A percentile compares a stretch with the other conserved stretches of the same genome.
These are phyloP conservation scores for Bombus affinis DNA, from an alignment of 1,140 invertebrate species.

Conservation along the genomic window DNA sequence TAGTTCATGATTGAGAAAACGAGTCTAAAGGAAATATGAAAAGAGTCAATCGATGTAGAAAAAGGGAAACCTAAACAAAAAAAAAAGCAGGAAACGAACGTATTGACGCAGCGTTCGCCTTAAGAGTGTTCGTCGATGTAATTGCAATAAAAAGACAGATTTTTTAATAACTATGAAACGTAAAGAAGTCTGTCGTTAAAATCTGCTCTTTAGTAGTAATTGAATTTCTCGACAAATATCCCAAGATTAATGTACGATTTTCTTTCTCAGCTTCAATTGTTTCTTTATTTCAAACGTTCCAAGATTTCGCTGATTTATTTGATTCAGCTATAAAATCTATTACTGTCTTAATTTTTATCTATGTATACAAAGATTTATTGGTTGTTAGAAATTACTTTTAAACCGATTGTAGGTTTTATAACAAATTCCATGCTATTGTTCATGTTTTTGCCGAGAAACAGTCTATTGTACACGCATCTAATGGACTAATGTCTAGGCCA, in stretches of 20 bases:
- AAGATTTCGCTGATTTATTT: too few relatives aligned
- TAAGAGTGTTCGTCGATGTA: background rate
- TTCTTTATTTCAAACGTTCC: too few relatives aligned
- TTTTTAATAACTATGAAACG: background rate
- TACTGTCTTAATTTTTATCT: too few relatives aligned
- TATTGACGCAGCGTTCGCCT: background rate
- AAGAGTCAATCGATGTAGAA: background rate
- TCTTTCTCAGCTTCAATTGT: background rate
- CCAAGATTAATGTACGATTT: background rate
- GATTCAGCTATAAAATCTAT: too few relatives aligned
- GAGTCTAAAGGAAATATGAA: slow-evolving; percentile 1
- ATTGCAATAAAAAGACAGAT: background rate
- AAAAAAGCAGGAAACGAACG: background rate
- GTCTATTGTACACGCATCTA: too few relatives aligned
- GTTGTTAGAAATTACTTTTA: too few relatives aligned
- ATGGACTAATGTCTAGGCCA: too few relatives aligned
- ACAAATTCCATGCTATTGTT: too few relatives aligned
- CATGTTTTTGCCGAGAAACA: too few relatives aligned
- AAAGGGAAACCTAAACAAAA: background rate
- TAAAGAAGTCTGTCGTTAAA: too few relatives aligned
- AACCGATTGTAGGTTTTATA: too few relatives aligned
- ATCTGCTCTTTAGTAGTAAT: background rate
- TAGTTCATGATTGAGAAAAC: background rate
- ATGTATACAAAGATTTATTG: too few relatives aligned
- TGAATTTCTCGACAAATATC: background rate